These are phyloP conservation scores for Agrochola lota DNA, from an alignment of 2,888 invertebrate genomes.

Conservation along the genomic window DNA sequence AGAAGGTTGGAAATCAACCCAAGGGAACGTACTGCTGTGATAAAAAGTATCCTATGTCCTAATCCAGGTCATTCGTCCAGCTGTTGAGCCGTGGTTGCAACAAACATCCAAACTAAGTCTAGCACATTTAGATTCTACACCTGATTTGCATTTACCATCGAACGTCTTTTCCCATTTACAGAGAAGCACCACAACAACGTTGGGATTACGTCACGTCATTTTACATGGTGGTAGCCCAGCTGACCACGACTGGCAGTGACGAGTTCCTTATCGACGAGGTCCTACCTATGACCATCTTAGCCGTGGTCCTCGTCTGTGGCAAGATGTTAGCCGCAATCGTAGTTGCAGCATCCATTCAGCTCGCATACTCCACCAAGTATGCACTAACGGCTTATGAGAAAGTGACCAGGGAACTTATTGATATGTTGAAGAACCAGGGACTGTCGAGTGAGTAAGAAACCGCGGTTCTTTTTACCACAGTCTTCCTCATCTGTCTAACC, in stretches of 20 bases:
- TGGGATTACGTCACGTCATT: conserved; percentile 86
- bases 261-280: conserved; percentile 78
- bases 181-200: conserved; percentile 76
- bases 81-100: neutral
- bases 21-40: neutral
- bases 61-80: neutral
- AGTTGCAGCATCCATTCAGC: conserved; percentile 83
- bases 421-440: conserved; percentile 85
- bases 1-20: neutral
- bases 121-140: neutral
- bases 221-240: conserved; percentile 79
- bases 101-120: neutral
- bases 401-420: conserved; percentile 79
- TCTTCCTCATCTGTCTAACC: too few species aligned
- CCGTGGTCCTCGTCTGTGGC: conserved; percentile 79
- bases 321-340: conserved; percentile 84
- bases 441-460: conserved; percentile 79
- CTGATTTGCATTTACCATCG: neutral
- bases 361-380: conserved; percentile 82
- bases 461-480: neutral
- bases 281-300: conserved; percentile 77
- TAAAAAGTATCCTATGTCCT: neutral
- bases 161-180: conserved; percentile 55
- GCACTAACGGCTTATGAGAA: conserved; percentile 83
- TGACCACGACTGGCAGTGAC: conserved; percentile 84